A percentile compares a stretch with the other conserved stretches of the same genome.
Evolutionary conservation across 2,888 invertebrate genomes (phyloP).

Genomic region (Melanargia galathea): DNA sequence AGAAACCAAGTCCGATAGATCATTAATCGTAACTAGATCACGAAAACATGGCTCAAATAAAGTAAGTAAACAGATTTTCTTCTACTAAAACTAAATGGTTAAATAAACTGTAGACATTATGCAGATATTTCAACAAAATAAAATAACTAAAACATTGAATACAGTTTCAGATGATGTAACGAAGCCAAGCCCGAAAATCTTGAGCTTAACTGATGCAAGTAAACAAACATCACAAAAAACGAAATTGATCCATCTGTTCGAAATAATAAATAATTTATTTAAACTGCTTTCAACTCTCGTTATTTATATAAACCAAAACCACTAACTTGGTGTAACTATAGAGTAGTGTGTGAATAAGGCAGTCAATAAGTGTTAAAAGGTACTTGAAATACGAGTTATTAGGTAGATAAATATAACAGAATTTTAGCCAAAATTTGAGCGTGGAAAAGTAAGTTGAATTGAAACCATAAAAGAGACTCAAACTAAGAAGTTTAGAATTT

Average conservation of each 20-base stretch:
- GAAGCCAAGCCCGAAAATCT: not conserved
- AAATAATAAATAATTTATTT: not conserved
- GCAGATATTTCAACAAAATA: not conserved
- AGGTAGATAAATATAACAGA: no score
- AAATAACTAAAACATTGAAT: not conserved
- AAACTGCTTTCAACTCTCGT: not conserved
- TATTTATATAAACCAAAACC: not conserved
- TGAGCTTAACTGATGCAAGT: not conserved
- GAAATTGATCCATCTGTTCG: not conserved
- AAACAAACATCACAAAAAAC: not conserved
- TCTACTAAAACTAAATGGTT: not conserved
- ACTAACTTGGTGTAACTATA: no score
- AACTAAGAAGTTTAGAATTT: no score
- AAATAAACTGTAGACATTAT: not conserved
- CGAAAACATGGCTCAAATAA: not conserved
- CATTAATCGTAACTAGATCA: conserved; percentile 4
- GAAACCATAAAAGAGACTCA: no score
- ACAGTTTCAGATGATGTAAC: not conserved
- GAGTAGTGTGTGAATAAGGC: no score
- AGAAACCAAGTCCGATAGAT: not conserved
- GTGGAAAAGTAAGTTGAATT: no score
- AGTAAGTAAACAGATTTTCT: not conserved
- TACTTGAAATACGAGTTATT: no score
- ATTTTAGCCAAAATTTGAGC: no score
- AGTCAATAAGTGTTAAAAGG: no score